Evolutionary conservation across 2,888 invertebrate genomes (phyloP), one percentile per base, ranked within the genome.

Genomic region (Yponomeuta sedellus): DNA sequence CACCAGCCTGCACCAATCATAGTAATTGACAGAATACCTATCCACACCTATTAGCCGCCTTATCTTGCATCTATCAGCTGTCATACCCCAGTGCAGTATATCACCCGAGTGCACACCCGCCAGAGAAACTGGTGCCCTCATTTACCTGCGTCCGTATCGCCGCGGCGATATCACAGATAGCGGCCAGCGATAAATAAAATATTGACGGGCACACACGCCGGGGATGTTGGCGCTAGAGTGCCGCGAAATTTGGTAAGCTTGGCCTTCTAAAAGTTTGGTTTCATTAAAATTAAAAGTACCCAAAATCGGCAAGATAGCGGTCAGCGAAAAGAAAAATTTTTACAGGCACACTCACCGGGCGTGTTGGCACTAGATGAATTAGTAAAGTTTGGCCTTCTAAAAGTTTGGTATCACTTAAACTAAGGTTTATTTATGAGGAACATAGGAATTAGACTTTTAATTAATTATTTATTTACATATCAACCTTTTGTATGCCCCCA

Each of bases 291-390:
- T n/a, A 8, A 34, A n/a, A n/a, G n/a, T n/a, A n/a, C n/a, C n/a
- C n/a, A n/a, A n/a, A n/a, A n/a, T n/a, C n/a, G n/a, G n/a, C n/a
- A n/a, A 70, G 88, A 88, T 88, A 85, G 73, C 71, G 77, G 66
- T 61, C 71, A 72, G 69, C 83, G 86, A 88, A 88, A 88, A 87
- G 88, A 88, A 87, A 85, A 82, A 87, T 88, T 87, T 83, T 85
- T 87, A 85, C 83, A 77, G 69, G 83, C 75, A 83, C 77, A 78
- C 73, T 67, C 73, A 70, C 70, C 75, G 70, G 80, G n/a, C 19
- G 56, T 65, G 10, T 12, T 68, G 69, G 67, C 11, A 22, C 58
- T 57, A 62, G 3, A 25, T 34, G 34, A 34, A 34, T 8, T 5
- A 8, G 34, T 1, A 8, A 8, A 34, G 34, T 8, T 5, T 34